Evolutionary conservation across 2,797 vertebrate species (phyloP).

Genomic region (Sebastolobus altivelis): DNA sequence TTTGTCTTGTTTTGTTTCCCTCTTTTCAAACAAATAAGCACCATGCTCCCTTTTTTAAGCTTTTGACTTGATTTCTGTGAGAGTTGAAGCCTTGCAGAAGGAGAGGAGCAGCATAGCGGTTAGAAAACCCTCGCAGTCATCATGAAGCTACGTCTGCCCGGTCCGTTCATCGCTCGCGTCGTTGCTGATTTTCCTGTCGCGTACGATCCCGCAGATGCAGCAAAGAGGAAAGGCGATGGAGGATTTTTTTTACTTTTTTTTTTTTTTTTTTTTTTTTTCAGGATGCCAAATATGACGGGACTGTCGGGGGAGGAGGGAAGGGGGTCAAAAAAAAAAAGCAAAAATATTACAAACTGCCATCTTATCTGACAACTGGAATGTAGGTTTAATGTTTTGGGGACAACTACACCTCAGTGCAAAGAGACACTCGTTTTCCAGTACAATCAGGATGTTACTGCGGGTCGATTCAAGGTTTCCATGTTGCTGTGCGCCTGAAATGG

Average conservation of each 20-base stretch:
- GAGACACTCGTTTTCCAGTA: constrained; percentile 60
- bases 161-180: constrained; percentile 83
- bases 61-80: constrained; percentile 88
- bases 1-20: constrained; percentile 81
- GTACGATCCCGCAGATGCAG: constrained; percentile 88
- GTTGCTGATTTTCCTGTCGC: constrained; percentile 85
- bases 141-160: constrained; percentile 83
- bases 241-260: constrained; percentile 37
- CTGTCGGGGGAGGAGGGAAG: constrained; percentile 44
- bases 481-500: constrained; percentile 45
- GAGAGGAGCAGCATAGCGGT: constrained; percentile 83
- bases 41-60: constrained; percentile 88
- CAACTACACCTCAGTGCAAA: constrained; percentile 73
- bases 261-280: constrained; percentile 20
- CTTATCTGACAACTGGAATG: constrained; percentile 88
- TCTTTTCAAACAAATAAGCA: constrained; percentile 87
- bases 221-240: constrained; percentile 77
- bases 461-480: constrained; percentile 38
- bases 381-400: constrained; percentile 76
- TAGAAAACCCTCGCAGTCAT: constrained; percentile 81
- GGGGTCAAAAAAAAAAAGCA: constrained; percentile 46
- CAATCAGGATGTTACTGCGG: constrained; percentile 52
- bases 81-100: constrained; percentile 90
- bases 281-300: constrained; percentile 64
- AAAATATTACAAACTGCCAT: constrained; percentile 82